Percentiles rank a stretch among this genome's conserved stretches.
phyloP scores from a whole-genome alignment of 2,797 vertebrate genomes.

The Adrianichthys oophorus region DNA sequence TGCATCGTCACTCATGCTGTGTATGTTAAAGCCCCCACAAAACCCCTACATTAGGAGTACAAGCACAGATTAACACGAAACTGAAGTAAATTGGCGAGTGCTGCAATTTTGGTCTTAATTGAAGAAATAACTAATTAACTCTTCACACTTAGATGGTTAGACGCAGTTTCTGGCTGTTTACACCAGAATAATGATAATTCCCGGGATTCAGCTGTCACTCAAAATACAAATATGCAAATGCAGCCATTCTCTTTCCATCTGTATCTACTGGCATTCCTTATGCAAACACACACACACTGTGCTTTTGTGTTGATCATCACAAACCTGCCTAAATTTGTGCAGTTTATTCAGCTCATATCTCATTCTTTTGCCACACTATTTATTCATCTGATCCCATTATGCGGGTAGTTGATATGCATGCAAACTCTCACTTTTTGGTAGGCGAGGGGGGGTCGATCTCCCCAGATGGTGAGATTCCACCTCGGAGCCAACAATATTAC shows the following conservation, averaged over 20 bases:
- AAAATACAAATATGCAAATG: background rate
- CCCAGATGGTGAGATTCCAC: slow-evolving; percentile 21
- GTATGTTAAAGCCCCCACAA: too few species aligned
- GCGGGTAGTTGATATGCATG: slow-evolving; percentile 9
- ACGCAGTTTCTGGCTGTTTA: slow-evolving; percentile 10
- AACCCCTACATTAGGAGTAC: background rate
- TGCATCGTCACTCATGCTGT: too few species aligned
- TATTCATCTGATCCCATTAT: slow-evolving; percentile 34
- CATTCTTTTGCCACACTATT: slow-evolving; percentile 33
- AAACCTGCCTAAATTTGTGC: slow-evolving; percentile 32
- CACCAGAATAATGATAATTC: slow-evolving; percentile 12
- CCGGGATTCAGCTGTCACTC: background rate
- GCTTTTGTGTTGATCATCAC: slow-evolving; percentile 53
- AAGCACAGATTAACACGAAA: background rate
- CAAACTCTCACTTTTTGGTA: background rate
- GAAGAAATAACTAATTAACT: slow-evolving; percentile 8
- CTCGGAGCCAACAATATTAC: slow-evolving; percentile 15
- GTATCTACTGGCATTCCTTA: background rate
- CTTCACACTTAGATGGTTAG: background rate
- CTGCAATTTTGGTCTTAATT: background rate
- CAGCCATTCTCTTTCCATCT: background rate
- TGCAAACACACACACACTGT: background rate
- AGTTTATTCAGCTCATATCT: slow-evolving; percentile 44
- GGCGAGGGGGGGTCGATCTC: background rate
- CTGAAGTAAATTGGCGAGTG: background rate